Evolutionary conservation across 2,888 invertebrate species (phyloP), one percentile per base, ranked within the genome.

Genomic region (Acleris literana): DNA sequence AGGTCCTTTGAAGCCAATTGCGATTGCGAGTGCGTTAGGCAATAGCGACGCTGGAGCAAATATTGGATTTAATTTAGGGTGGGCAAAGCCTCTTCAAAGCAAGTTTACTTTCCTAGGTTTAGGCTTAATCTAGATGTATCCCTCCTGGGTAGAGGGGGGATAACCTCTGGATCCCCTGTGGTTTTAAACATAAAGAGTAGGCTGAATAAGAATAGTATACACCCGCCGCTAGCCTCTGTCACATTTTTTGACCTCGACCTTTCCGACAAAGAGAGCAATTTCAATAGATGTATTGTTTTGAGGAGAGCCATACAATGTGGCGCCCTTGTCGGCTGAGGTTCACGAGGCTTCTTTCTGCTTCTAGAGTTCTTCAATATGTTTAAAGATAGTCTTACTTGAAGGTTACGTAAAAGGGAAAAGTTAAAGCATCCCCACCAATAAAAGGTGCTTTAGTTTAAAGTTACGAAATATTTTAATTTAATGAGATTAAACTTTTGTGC

Each of bases 201-300:
- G 7, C 5, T 46, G n/a, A 46, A 55, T 43, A n/a, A 1, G n/a
- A 11, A 22, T 39, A 43, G 20, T 20, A 39, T 54, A 43, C 5
- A 39, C 16, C 22, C 20, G 22, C 48, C 44, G 11, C 43, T 46
- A 17, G 46, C 46, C 52, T 62, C 44, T 51, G 46, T 22, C 46
- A 51, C 51, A 13, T 46, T 46, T 57, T 54, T 56, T 62, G 66
- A 66, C 61, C 66, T 57, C 46, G 57, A 52, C 57, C 57, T 62
- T 66, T 52, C 20, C 17, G 20, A 55, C 64, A 49, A 66, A 66
- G 60, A 66, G 46, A 29, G 55, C 52, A 57, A 62, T 66, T 66
- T 66, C 66, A 62, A 66, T 66, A 62, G 57, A 48, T 57, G 62
- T 62, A 66, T 66, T 66, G 66, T 66, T 66, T 49, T 53, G 18